Percentiles rank a stretch among this genome's conserved stretches.
Evolutionary conservation across 2,888 invertebrate species (phyloP).

Genomic region (Antheraea assamensis): DNA sequence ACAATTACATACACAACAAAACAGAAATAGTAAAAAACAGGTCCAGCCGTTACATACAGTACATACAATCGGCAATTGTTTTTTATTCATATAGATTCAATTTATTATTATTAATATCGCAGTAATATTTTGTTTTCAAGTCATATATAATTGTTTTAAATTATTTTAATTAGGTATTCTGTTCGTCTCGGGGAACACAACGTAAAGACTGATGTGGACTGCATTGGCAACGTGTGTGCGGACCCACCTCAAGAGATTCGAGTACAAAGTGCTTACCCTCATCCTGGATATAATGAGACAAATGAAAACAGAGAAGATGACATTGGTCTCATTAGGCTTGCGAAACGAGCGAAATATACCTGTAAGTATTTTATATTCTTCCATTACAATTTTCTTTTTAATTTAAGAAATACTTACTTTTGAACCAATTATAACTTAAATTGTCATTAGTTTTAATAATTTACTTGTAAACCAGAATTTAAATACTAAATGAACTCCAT

Average conservation of each 20-base stretch:
- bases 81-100: no score
- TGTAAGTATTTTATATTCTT: constrained; percentile 54
- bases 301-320: constrained; percentile 80
- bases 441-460: no score
- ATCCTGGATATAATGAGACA: constrained; percentile 81
- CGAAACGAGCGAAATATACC: constrained; percentile 61
- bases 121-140: background rate
- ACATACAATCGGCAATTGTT: no score
- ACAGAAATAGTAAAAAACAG: no score
- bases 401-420: no score
- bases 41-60: no score
- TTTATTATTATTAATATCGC: background rate
- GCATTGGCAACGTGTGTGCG: constrained; percentile 82
- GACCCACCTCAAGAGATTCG: constrained; percentile 84
- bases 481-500: no score
- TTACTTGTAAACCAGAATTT: no score
- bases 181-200: constrained; percentile 86
- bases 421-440: no score
- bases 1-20: no score
- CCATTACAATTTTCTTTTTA: background rate
- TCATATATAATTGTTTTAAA: background rate
- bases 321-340: constrained; percentile 80
- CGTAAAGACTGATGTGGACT: constrained; percentile 82
- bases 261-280: constrained; percentile 83
- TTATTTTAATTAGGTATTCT: constrained; percentile 59